Percentiles rank a stretch among this genome's conserved stretches.
phyloP scores from a whole-genome alignment of 2,888 invertebrate species.

The Mayetiola destructor region DNA sequence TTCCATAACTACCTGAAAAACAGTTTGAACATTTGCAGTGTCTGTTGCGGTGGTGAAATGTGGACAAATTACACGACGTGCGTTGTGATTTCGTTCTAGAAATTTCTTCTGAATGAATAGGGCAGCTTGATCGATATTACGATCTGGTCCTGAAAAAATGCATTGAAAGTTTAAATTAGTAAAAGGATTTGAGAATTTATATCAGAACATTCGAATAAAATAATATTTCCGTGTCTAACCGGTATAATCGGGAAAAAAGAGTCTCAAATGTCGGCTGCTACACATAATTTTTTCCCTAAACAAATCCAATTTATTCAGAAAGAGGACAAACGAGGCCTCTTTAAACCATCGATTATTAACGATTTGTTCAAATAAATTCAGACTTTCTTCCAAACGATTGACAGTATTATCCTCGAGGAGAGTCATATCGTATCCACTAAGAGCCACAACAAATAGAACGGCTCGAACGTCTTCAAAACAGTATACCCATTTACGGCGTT shows the following conservation, averaged over 20 bases:
- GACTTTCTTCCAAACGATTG: conserved; percentile 47
- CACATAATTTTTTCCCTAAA: conserved; percentile 49
- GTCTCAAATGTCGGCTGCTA: conserved; percentile 44
- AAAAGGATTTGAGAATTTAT: conserved; percentile 2
- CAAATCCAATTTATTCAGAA: conserved; percentile 50
- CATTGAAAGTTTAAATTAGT: no score
- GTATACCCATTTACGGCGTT: conserved; percentile 51
- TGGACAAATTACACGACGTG: conserved; percentile 44
- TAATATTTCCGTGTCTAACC: no score
- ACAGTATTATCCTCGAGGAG: conserved; percentile 45
- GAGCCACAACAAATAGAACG: conserved; percentile 46
- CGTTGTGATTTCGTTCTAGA: conserved; percentile 40
- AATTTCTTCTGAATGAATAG: conserved; percentile 48
- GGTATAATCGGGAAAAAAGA: conserved; percentile 45
- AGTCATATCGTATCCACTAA: conserved; percentile 53
- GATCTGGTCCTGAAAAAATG: conserved; percentile 39
- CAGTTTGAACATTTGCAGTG: conserved; percentile 49
- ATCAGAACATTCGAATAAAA: conserved; percentile 4
- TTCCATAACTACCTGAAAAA: conserved; percentile 51
- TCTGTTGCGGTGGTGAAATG: conserved; percentile 54
- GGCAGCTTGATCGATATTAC: conserved; percentile 47
- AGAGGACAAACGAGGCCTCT: conserved; percentile 46
- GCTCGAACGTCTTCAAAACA: conserved; percentile 51
- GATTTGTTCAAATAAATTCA: conserved; percentile 47
- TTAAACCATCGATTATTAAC: conserved; percentile 49